phyloP scores from a whole-genome alignment of 2,797 vertebrate genomes.

The Smutsia gigantea region DNA sequence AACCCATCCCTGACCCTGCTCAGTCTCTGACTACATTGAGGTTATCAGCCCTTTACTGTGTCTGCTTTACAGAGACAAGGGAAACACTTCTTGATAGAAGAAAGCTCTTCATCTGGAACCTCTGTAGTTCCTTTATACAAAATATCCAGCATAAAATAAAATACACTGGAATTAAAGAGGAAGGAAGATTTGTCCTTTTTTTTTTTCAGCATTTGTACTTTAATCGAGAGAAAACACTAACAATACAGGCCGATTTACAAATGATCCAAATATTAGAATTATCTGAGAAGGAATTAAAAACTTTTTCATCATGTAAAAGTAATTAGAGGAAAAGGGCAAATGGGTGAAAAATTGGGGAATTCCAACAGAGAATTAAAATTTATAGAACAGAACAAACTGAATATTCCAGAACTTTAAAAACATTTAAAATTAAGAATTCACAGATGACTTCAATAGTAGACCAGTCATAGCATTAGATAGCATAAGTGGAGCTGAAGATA shows the following conservation, averaged over 20 bases:
- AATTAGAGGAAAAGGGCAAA: constrained; percentile 11
- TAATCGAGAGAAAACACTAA: background rate
- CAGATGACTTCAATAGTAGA: background rate
- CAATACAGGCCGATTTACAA: background rate
- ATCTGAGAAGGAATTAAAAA: background rate
- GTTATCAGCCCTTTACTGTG: background rate
- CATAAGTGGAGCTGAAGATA: background rate
- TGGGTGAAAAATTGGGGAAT: constrained; percentile 5
- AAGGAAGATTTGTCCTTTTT: background rate
- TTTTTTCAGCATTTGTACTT: background rate
- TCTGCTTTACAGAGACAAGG: background rate
- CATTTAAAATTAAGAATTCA: background rate
- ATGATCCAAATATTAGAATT: constrained; percentile 14
- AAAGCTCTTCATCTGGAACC: background rate
- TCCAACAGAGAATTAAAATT: constrained; percentile 1
- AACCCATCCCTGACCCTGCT: background rate
- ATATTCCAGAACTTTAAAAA: background rate
- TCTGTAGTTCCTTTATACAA: background rate
- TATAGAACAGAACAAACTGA: background rate
- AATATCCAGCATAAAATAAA: background rate
- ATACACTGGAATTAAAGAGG: background rate
- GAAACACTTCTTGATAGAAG: background rate
- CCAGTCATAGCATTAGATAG: background rate
- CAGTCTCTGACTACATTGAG: background rate
- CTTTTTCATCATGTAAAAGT: background rate